Conservation (phyloP, 2,888 invertebrate genomes). For the Seira ritae region DNA sequence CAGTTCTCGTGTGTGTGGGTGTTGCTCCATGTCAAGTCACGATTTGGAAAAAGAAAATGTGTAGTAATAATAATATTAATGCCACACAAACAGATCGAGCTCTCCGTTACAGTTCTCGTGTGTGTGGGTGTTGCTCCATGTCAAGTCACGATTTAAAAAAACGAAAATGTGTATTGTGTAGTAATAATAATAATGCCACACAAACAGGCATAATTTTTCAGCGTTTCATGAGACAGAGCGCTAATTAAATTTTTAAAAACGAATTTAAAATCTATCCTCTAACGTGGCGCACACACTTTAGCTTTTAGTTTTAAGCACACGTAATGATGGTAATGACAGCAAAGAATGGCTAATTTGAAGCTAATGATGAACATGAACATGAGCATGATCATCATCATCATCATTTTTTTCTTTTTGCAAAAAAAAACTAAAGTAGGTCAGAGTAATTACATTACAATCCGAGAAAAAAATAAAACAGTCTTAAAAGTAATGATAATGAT, state of each 20-base stretch:
- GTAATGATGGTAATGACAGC: neutral
- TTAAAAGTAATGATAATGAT: too few species aligned
- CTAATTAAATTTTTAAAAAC: conserved; percentile 55
- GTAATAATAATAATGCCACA: too few species aligned
- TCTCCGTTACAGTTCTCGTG: conserved; percentile 3
- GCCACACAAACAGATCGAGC: conserved; percentile 25
- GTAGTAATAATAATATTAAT: conserved; percentile 53
- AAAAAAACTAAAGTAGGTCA: neutral
- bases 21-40: conserved; percentile 49
- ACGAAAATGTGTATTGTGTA: conserved; percentile 43
- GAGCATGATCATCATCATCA: neutral
- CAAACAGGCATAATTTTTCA: conserved; percentile 36
- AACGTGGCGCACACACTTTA: neutral
- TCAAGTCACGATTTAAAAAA: conserved; percentile 53
- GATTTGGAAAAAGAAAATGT: conserved; percentile 42
- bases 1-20: conserved; percentile 15
- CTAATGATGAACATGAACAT: conserved; percentile 11
- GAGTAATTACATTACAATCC: conserved; percentile 2
- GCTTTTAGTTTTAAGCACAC: neutral
- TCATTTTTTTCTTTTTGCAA: too few species aligned
- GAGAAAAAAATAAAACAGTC: neutral
- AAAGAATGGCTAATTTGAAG: neutral
- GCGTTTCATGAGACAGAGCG: conserved; percentile 42
- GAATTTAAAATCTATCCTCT: conserved; percentile 5
- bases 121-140: conserved; percentile 21